phyloP scores from a whole-genome alignment of 2,888 invertebrate species.

The Hypsopygia costalis region DNA sequence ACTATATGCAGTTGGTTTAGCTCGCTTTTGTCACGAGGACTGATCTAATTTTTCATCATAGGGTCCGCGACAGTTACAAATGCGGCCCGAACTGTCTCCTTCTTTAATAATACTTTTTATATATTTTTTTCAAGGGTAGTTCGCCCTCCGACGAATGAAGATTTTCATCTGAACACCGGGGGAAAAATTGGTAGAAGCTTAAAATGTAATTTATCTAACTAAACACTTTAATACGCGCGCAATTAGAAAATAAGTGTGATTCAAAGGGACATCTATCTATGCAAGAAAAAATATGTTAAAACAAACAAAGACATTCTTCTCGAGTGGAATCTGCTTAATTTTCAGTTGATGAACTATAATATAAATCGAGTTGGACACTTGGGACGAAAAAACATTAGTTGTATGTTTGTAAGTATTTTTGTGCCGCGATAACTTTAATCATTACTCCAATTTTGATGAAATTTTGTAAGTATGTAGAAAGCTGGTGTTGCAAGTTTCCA shows the following conservation, averaged over 20 bases:
- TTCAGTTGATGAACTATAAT: too few relatives aligned
- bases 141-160: conserved; percentile 69
- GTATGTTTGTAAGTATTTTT: too few relatives aligned
- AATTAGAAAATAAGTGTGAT: conserved; percentile 41
- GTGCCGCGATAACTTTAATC: too few relatives aligned
- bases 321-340: too few relatives aligned
- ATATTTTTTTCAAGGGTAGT: conserved; percentile 74
- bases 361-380: too few relatives aligned
- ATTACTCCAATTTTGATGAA: too few relatives aligned
- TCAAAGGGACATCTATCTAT: conserved; percentile 4
- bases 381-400: too few relatives aligned
- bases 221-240: conserved; percentile 50
- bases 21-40: conserved; percentile 77
- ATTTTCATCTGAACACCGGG: conserved; percentile 64
- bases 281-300: too few relatives aligned
- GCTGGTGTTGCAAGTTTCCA: too few relatives aligned
- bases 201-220: conserved; percentile 64
- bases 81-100: conserved; percentile 79
- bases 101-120: conserved; percentile 81
- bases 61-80: conserved; percentile 80
- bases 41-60: conserved; percentile 82
- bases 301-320: too few relatives aligned
- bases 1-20: conserved; percentile 67
- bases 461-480: too few relatives aligned
- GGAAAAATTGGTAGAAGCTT: conserved; percentile 70